Percentiles rank a stretch among this genome's conserved stretches.
Evolutionary conservation across 2,888 invertebrate genomes (phyloP).

Genomic region (Anaspis maculata): DNA sequence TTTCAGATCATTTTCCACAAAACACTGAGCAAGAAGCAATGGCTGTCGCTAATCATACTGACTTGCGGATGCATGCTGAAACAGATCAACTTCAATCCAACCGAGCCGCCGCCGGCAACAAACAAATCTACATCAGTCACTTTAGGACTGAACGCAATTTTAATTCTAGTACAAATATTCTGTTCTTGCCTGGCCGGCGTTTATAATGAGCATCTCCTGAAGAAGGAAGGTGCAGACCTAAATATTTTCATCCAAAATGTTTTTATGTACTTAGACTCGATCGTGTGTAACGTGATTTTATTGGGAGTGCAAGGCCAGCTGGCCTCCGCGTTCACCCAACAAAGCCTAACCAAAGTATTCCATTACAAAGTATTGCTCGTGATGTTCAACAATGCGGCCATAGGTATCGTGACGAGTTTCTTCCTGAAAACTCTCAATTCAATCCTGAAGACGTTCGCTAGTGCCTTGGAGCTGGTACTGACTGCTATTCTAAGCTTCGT

Average conservation of each 20-base stretch:
- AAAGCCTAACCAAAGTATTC: slow-evolving; percentile 49
- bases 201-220: slow-evolving; percentile 89
- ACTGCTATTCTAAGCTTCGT: slow-evolving; percentile 83
- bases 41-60: slow-evolving; percentile 79
- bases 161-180: slow-evolving; percentile 69
- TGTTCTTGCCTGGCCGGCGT: slow-evolving; percentile 93
- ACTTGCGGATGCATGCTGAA: slow-evolving; percentile 89
- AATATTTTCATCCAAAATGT: slow-evolving; percentile 90
- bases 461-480: slow-evolving; percentile 83
- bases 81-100: slow-evolving; percentile 53
- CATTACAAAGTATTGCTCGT: slow-evolving; percentile 69
- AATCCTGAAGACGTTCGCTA: slow-evolving; percentile 91
- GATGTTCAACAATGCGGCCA: slow-evolving; percentile 80
- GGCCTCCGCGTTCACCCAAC: slow-evolving; percentile 49
- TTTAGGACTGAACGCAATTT: slow-evolving; percentile 53
- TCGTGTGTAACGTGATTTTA: slow-evolving; percentile 77
- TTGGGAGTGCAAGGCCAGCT: slow-evolving; percentile 60
- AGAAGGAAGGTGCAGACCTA: slow-evolving; percentile 73
- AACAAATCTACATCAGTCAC: slow-evolving; percentile 36
- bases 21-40: slow-evolving; percentile 70
- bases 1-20: slow-evolving; percentile 76
- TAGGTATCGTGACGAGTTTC: slow-evolving; percentile 90
- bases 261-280: slow-evolving; percentile 92
- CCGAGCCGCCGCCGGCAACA: no score
- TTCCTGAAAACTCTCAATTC: slow-evolving; percentile 90